phyloP scores from a whole-genome alignment of 2,113 vertebrate species.

The Neolamprologus falcicula region DNA sequence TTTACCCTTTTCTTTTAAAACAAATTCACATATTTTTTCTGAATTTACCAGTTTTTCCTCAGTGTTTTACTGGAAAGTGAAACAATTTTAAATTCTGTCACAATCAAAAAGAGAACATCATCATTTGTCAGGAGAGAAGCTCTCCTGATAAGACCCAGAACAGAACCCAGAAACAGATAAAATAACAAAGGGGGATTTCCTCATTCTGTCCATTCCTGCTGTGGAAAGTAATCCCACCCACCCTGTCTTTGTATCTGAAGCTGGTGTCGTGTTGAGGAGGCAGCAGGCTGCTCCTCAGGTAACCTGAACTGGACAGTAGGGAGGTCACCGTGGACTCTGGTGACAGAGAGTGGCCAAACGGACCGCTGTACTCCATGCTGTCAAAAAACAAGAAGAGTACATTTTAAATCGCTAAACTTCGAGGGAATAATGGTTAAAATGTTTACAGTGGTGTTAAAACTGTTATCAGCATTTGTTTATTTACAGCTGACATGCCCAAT shows the following conservation, averaged over 20 bases:
- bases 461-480: background rate
- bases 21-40: background rate
- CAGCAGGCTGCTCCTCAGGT: conserved; percentile 44
- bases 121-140: background rate
- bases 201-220: background rate
- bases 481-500: background rate
- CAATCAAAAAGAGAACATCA: background rate
- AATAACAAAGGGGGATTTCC: background rate
- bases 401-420: background rate
- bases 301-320: conserved; percentile 72
- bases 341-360: conserved; percentile 35
- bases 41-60: background rate
- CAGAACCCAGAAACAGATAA: background rate
- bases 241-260: conserved; percentile 75
- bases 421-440: background rate
- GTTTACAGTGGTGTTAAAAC: background rate
- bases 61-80: background rate
- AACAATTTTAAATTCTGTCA: background rate
- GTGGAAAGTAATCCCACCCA: background rate
- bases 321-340: conserved; percentile 78
- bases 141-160: background rate
- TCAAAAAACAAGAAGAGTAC: background rate
- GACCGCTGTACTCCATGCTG: conserved; percentile 26
- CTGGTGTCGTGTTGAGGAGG: background rate
- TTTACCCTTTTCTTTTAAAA: background rate